Evolutionary conservation across 2,797 vertebrate species (phyloP), one percentile per base, ranked within the genome.

Genomic region (Acanthurus lineatus): DNA sequence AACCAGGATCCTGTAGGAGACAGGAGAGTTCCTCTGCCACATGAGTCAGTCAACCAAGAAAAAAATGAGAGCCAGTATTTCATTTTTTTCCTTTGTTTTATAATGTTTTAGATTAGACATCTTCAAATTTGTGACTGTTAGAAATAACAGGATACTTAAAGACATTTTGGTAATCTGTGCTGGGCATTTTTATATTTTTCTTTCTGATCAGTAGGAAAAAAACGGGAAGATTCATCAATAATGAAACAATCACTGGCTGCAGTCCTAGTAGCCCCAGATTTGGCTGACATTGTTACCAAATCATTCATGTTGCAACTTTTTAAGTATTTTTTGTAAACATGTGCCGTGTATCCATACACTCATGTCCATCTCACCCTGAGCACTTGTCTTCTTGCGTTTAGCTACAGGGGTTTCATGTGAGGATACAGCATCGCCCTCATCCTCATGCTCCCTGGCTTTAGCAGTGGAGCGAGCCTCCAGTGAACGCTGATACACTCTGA

Each of bases 401-500:
- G 90, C 45, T 16, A 35, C 54, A 20, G 92, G 89, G 3, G 65
- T 81, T 3, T 61, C 44, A 3, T 15, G 64, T 28, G 65, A 42
- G 59, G 78, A 63, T 1, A 9, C 25, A 0, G 60, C 20, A 1
- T 14, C 54, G 66, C 20, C 35, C 12, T 32, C 28, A 32, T 53
- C 71, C n/a, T 69, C 68, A 49, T 48, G 79, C 59, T 81, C 78
- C 66, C 28, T 82, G 69, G 40, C 12, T 76, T 77, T 92, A 52
- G 83, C 52, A 12, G 64, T 0, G 0, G 61, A 54, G 22, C 83
- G 84, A 6, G 12, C 20, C 49, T 70, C 71, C 74, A 95, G 58
- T 57, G 94, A 95, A 0, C 79, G 72, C 59, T 67, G 88, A 64
- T 95, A 95, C 76, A 93, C 7, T 80, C 22, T 83, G 54, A 94